phyloP scores from a whole-genome alignment of 2,888 invertebrate species.

The Cordylochernes scorpioides region DNA sequence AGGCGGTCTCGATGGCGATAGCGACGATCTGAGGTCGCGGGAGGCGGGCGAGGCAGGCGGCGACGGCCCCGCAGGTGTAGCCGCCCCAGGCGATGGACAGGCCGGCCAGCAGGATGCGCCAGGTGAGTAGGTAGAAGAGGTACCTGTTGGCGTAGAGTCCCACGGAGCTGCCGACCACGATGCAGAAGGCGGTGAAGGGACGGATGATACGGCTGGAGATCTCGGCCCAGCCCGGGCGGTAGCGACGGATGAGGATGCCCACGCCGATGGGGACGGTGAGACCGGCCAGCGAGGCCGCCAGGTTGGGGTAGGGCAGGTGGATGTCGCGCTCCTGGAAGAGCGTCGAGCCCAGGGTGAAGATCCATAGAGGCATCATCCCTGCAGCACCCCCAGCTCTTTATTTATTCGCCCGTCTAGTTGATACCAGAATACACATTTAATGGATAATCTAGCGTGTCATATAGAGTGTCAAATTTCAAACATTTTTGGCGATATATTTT shows the following conservation, averaged over 20 bases:
- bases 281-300: slow-evolving; percentile 42
- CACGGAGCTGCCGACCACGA: slow-evolving; percentile 33
- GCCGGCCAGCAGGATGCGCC: slow-evolving; percentile 48
- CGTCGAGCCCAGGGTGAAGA: slow-evolving; percentile 51
- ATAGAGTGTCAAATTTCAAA: too few relatives aligned
- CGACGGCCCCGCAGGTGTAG: slow-evolving; percentile 37
- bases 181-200: slow-evolving; percentile 9
- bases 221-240: slow-evolving; percentile 12
- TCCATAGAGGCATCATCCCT: slow-evolving; percentile 59
- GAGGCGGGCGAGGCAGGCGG: slow-evolving; percentile 34
- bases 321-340: slow-evolving; percentile 10
- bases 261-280: slow-evolving; percentile 42
- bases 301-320: slow-evolving; percentile 44
- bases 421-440: too few relatives aligned
- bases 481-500: too few relatives aligned
- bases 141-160: slow-evolving; percentile 68
- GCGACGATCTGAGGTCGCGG: slow-evolving; percentile 43
- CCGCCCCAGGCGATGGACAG: slow-evolving; percentile 56
- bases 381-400: too few relatives aligned
- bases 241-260: slow-evolving; percentile 18
- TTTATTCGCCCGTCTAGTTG: too few relatives aligned
- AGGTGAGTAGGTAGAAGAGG: slow-evolving; percentile 59
- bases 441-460: too few relatives aligned
- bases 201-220: slow-evolving; percentile 17
- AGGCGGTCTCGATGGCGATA: slow-evolving; percentile 62